phyloP scores from a whole-genome alignment of 37 sponge, comb jelly and placozoan species.

The Aplysina aerophoba region DNA sequence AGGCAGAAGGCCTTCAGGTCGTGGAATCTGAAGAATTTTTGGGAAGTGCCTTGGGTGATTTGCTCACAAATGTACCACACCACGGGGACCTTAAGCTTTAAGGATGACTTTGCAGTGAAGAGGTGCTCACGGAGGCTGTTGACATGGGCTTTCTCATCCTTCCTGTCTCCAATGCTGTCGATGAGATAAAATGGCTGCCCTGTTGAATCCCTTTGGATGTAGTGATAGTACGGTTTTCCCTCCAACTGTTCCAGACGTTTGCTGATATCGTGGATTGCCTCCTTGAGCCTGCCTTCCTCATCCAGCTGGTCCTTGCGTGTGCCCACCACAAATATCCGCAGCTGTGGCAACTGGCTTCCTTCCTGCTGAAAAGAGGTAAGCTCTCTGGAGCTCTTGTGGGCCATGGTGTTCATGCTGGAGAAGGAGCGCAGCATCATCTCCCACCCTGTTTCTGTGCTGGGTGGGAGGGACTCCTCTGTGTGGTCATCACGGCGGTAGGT shows the following conservation, averaged over 20 bases:
- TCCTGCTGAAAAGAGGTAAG: neutral
- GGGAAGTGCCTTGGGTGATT: neutral
- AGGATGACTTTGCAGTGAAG: neutral
- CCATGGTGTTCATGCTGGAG: slow-evolving; percentile 12
- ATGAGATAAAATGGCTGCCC: neutral
- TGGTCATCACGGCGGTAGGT: neutral
- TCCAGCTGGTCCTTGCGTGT: neutral
- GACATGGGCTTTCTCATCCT: too few relatives aligned
- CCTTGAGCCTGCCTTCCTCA: neutral
- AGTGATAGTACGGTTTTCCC: neutral
- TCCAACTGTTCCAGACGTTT: neutral
- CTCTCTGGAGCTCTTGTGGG: neutral
- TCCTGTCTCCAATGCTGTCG: neutral
- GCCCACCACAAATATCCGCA: neutral
- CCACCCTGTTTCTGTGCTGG: neutral
- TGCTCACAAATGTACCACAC: slow-evolving; percentile 8
- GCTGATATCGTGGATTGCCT: neutral
- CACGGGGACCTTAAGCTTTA: neutral
- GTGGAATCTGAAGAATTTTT: neutral
- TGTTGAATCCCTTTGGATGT: neutral
- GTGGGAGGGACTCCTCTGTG: slow-evolving; percentile 1
- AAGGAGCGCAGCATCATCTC: neutral
- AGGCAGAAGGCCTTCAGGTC: neutral
- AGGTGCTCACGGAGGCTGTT: neutral
- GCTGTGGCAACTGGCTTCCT: neutral